Evolutionary conservation across 2,113 vertebrate species (phyloP).

Genomic region (Chloropsis hardwickii): DNA sequence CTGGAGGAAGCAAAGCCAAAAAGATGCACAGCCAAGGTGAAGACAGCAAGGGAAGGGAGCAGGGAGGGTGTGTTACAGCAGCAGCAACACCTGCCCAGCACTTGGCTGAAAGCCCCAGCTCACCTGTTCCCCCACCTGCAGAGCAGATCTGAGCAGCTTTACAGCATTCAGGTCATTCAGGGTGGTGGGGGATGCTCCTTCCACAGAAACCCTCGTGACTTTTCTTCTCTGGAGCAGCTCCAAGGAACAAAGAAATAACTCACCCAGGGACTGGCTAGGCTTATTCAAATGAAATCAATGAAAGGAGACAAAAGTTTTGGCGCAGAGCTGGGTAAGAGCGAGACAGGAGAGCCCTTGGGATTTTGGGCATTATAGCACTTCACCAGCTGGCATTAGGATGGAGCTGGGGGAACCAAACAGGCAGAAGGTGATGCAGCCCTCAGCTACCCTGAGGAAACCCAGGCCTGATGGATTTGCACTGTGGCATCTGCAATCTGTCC

Average conservation of each 20-base stretch:
- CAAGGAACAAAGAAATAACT: not conserved
- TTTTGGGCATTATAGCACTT: not conserved
- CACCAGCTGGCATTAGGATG: not conserved
- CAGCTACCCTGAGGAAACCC: not conserved
- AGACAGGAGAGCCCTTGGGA: not conserved
- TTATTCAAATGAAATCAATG: not conserved
- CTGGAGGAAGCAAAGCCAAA: not conserved
- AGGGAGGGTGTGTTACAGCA: not conserved
- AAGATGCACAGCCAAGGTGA: not conserved
- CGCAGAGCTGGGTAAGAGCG: not conserved
- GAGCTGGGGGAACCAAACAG: not conserved
- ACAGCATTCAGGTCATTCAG: not conserved
- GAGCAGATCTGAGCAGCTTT: not conserved
- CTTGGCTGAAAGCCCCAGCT: not conserved
- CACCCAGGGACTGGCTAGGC: not conserved
- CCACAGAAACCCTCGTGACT: not conserved
- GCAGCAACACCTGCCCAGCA: not conserved
- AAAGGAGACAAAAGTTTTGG: not conserved
- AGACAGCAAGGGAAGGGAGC: not conserved
- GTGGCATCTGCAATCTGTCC: not conserved
- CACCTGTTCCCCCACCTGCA: not conserved
- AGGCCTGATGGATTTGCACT: not conserved
- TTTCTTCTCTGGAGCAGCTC: not conserved
- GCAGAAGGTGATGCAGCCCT: not conserved
- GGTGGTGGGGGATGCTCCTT: not conserved